Evolutionary conservation across 2,113 vertebrate genomes (phyloP).

Genomic region (Bombycilla garrulus): DNA sequence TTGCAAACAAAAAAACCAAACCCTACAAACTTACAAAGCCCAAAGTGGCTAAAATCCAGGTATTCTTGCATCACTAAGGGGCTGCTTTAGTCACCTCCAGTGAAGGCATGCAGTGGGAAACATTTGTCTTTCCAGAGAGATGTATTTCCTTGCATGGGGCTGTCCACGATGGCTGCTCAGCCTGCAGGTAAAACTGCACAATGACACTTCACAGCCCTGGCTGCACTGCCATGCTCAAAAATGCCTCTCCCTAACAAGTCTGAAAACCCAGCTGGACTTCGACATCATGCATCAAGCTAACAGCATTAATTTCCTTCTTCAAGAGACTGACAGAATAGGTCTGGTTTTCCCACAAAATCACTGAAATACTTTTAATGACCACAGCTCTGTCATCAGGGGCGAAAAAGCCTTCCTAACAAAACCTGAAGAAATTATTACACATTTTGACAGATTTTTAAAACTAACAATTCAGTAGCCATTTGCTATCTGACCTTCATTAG

Average conservation of each 20-base stretch:
- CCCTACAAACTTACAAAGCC: background rate
- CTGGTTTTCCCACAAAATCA: slow-evolving; percentile 16
- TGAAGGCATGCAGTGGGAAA: background rate
- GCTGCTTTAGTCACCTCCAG: background rate
- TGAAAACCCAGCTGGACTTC: slow-evolving; percentile 26
- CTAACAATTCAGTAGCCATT: slow-evolving; percentile 31
- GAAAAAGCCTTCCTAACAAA: slow-evolving; percentile 15
- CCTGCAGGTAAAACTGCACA: background rate
- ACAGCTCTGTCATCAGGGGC: background rate
- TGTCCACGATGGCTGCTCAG: background rate
- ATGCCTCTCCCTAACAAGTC: background rate
- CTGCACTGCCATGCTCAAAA: background rate
- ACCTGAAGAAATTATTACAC: slow-evolving; percentile 15
- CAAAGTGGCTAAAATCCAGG: background rate
- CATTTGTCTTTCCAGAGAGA: background rate
- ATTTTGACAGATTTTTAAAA: slow-evolving; percentile 41
- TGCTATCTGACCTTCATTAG: slow-evolving; percentile 56
- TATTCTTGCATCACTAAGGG: background rate
- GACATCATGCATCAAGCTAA: background rate
- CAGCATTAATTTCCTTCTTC: background rate
- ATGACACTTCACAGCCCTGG: background rate
- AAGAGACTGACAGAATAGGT: background rate
- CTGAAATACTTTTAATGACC: slow-evolving; percentile 5
- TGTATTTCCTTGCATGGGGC: background rate
- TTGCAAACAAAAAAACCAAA: background rate